Percentiles rank a stretch among this genome's conserved stretches.
These are phyloP conservation scores for Gastracanthus pulcherrimus DNA, from an alignment of 2,888 invertebrate species.

Conservation along the genomic window DNA sequence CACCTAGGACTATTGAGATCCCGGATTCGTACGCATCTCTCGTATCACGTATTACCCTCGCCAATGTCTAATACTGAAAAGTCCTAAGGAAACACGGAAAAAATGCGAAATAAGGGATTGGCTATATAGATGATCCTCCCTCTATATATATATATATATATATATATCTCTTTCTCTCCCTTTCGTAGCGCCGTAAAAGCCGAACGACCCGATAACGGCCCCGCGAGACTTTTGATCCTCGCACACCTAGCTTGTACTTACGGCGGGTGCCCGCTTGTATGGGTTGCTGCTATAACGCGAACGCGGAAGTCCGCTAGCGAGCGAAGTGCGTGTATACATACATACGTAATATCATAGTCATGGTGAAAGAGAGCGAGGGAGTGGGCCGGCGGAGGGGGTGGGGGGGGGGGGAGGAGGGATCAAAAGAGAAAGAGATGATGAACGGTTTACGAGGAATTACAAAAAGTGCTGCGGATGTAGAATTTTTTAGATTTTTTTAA, in stretches of 20 bases:
- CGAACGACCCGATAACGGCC: conserved; percentile 27
- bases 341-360: neutral
- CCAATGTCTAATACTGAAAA: neutral
- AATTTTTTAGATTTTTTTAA: too few species aligned
- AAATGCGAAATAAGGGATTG: neutral
- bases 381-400: too few species aligned
- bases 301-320: neutral
- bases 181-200: conserved; percentile 24
- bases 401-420: too few species aligned
- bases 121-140: neutral
- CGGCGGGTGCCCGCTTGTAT: neutral
- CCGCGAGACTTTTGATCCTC: conserved; percentile 5
- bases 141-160: too few species aligned
- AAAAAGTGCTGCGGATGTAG: too few species aligned
- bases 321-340: neutral
- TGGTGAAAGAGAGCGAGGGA: neutral
- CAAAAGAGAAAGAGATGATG: too few species aligned
- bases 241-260: neutral
- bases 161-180: neutral
- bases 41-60: too few species aligned
- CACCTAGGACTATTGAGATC: too few species aligned
- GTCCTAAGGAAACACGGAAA: neutral
- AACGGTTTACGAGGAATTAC: too few species aligned
- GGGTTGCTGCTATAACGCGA: neutral
- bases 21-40: neutral